phyloP scores from a whole-genome alignment of 2,113 vertebrate species.

The Alligator sinensis region DNA sequence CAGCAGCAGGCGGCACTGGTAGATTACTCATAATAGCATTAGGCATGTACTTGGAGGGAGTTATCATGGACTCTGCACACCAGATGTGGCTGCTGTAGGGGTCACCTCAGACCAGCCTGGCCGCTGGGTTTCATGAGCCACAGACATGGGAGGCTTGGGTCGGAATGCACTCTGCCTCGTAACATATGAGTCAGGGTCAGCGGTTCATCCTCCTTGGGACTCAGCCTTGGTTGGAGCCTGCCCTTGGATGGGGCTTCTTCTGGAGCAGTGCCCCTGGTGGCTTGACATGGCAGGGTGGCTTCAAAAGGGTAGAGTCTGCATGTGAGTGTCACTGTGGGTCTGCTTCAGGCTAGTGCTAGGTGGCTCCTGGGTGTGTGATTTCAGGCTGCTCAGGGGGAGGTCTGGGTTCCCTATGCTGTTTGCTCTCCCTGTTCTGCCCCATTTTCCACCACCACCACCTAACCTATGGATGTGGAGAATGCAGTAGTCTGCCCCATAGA shows the following conservation, averaged over 20 bases:
- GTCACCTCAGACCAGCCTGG: background rate
- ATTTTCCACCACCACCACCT: background rate
- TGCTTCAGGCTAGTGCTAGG: too few relatives aligned
- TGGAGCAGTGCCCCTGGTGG: too few relatives aligned
- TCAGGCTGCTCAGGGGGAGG: too few relatives aligned
- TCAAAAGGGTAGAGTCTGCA: too few relatives aligned
- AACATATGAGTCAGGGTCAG: background rate
- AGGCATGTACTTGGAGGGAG: background rate
- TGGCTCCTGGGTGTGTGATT: too few relatives aligned
- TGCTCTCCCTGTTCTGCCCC: background rate
- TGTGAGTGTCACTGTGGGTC: too few relatives aligned
- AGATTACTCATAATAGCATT: conserved; percentile 14
- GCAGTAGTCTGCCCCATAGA: too few relatives aligned
- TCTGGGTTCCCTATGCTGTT: background rate
- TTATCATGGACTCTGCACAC: background rate
- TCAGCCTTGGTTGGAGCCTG: background rate
- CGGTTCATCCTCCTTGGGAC: background rate
- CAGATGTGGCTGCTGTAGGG: background rate
- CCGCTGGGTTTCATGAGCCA: too few relatives aligned
- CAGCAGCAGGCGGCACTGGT: background rate
- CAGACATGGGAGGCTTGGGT: too few relatives aligned
- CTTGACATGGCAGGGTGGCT: too few relatives aligned
- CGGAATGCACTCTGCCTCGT: background rate
- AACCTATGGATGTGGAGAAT: too few relatives aligned
- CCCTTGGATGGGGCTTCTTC: background rate